phyloP scores from a whole-genome alignment of 2,113 vertebrate species.

The Malurus alboscapulatus region DNA sequence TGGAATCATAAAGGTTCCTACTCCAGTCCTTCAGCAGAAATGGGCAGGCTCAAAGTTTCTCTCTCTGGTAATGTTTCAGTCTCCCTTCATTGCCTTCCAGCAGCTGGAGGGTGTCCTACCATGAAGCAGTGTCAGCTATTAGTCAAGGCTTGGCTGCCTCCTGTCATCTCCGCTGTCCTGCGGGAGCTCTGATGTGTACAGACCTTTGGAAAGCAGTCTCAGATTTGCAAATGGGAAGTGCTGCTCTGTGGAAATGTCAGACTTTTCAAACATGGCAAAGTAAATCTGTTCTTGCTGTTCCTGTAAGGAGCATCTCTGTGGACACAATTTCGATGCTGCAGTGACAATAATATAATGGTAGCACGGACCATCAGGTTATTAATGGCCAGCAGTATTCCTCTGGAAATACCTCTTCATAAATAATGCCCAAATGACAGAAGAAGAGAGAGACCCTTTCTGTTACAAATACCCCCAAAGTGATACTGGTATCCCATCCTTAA shows the following conservation, averaged over 20 bases:
- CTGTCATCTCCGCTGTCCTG: background rate
- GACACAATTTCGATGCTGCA: background rate
- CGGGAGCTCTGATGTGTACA: background rate
- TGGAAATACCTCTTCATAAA: background rate
- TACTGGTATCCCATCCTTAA: background rate
- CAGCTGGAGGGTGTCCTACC: background rate
- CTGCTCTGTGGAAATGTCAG: constrained; percentile 32
- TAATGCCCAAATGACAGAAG: background rate
- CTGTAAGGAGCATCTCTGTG: background rate
- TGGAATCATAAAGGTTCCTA: background rate
- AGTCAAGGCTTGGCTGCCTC: background rate
- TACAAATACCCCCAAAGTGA: background rate
- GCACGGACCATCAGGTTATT: background rate
- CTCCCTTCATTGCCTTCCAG: background rate
- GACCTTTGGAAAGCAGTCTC: constrained; percentile 14
- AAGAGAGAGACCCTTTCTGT: background rate
- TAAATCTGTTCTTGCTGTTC: background rate
- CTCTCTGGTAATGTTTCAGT: background rate
- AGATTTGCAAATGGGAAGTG: background rate
- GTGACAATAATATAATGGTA: background rate
- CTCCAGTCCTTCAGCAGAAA: background rate
- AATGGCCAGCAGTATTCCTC: background rate
- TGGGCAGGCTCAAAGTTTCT: background rate
- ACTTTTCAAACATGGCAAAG: background rate
- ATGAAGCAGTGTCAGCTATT: background rate